phyloP scores from a whole-genome alignment of 2,888 invertebrate species.

The Dryobota labecula region DNA sequence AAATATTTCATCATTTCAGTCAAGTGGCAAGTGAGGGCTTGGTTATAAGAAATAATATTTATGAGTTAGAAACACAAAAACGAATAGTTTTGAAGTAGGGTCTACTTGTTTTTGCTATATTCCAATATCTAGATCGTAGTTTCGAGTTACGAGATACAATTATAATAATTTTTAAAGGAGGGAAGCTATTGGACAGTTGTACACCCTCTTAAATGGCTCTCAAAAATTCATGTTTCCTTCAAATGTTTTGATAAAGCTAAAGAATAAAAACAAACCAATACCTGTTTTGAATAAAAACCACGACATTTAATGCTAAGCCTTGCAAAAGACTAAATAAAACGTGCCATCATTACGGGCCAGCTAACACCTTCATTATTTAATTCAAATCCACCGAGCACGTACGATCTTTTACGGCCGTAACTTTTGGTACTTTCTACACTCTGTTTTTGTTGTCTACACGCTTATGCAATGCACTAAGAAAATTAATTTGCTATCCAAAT shows the following conservation, averaged over 20 bases:
- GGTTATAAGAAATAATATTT: too few species aligned
- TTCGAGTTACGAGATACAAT: too few species aligned
- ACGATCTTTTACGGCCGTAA: slow-evolving; percentile 71
- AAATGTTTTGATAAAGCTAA: background rate
- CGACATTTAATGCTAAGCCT: slow-evolving; percentile 27
- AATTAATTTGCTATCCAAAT: slow-evolving; percentile 53
- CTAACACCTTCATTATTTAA: slow-evolving; percentile 56
- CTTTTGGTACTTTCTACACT: slow-evolving; percentile 78
- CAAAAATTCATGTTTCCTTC: background rate
- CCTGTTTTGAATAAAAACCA: slow-evolving; percentile 34
- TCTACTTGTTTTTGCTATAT: too few species aligned
- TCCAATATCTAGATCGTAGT: too few species aligned
- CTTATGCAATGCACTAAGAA: slow-evolving; percentile 63
- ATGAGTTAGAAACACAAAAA: too few species aligned
- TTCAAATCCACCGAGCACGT: slow-evolving; percentile 74
- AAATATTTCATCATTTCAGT: too few species aligned
- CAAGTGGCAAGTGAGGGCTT: too few species aligned
- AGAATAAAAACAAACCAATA: slow-evolving; percentile 10
- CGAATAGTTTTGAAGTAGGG: too few species aligned
- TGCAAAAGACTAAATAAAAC: slow-evolving; percentile 61
- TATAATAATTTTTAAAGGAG: too few species aligned
- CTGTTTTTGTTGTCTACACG: slow-evolving; percentile 73
- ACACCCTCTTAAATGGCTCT: background rate
- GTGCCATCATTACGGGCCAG: slow-evolving; percentile 59
- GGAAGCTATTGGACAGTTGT: too few species aligned